Conservation (phyloP, 2,113 vertebrate genomes). For the Circaetus gallicus region DNA sequence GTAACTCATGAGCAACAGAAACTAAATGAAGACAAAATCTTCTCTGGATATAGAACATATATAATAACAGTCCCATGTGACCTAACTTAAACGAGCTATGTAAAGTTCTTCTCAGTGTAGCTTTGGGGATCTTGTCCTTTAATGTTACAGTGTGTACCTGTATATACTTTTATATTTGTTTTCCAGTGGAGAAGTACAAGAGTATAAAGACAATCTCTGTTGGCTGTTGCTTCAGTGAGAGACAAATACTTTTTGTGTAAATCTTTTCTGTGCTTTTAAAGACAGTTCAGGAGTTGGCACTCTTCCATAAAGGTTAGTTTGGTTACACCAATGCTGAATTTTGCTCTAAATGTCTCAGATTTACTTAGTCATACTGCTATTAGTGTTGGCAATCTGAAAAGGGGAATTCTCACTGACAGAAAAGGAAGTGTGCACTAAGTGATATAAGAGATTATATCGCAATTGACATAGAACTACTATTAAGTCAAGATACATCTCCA, state of each 20-base stretch:
- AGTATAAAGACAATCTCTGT: background rate
- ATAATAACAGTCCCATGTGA: background rate
- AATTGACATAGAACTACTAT: too few species aligned
- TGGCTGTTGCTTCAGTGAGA: background rate
- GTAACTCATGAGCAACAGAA: background rate
- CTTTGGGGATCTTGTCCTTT: background rate
- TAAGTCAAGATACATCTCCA: too few species aligned
- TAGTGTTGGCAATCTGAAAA: too few species aligned
- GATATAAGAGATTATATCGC: too few species aligned
- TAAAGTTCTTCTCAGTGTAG: background rate
- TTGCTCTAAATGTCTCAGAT: too few species aligned
- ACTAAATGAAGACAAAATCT: background rate
- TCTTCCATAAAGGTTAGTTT: too few species aligned
- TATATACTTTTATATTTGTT: background rate
- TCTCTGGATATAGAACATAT: background rate
- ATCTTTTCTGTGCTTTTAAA: too few species aligned
- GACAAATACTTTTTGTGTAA: background rate
- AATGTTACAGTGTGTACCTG: background rate
- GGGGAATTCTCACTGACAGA: too few species aligned
- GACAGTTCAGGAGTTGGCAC: too few species aligned
- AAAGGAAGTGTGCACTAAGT: too few species aligned
- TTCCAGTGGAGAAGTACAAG: background rate
- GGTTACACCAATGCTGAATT: too few species aligned
- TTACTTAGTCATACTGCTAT: too few species aligned
- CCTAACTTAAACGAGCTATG: background rate